Conservation (phyloP, 1,140 invertebrate species). For the Leguminivora glycinivorella region DNA sequence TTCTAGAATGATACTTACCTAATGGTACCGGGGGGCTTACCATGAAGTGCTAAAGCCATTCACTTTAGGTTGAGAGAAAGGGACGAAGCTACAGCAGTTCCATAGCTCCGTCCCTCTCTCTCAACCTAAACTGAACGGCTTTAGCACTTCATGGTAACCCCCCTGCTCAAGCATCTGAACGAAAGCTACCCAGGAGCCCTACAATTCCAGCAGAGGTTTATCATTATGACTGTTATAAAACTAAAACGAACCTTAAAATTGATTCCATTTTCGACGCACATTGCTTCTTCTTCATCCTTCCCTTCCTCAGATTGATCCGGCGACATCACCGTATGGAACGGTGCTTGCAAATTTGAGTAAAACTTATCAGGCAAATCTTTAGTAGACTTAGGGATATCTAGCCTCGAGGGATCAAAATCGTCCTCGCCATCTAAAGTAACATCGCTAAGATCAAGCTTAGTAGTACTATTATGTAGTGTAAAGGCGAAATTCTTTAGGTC, state of each 20-base stretch:
- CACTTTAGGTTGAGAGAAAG: too few species aligned
- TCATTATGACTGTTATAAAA: not conserved
- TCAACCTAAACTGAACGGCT: too few species aligned
- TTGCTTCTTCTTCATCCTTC: constrained; percentile 55
- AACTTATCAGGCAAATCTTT: constrained; percentile 68
- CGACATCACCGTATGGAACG: constrained; percentile 54
- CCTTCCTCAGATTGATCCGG: constrained; percentile 43
- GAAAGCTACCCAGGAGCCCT: too few species aligned
- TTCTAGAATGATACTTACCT: too few species aligned
- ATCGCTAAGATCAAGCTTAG: constrained; percentile 63
- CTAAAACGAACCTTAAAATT: constrained; percentile 60
- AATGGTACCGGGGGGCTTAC: too few species aligned
- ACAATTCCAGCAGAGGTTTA: too few species aligned
- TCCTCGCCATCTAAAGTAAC: constrained; percentile 68
- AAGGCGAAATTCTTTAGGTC: constrained; percentile 70
- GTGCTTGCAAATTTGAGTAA: constrained; percentile 65
- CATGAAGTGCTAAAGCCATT: too few species aligned
- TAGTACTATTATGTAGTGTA: constrained; percentile 64
- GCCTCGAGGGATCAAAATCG: constrained; percentile 54
- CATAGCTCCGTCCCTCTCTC: too few species aligned
- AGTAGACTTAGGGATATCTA: constrained; percentile 40
- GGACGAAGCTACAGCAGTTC: too few species aligned
- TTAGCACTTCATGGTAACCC: too few species aligned
- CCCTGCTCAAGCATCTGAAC: too few species aligned
- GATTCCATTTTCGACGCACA: constrained; percentile 64